These are phyloP conservation scores for Drosophila subquinaria DNA, from an alignment of 2,888 invertebrate species.

Conservation along the genomic window DNA sequence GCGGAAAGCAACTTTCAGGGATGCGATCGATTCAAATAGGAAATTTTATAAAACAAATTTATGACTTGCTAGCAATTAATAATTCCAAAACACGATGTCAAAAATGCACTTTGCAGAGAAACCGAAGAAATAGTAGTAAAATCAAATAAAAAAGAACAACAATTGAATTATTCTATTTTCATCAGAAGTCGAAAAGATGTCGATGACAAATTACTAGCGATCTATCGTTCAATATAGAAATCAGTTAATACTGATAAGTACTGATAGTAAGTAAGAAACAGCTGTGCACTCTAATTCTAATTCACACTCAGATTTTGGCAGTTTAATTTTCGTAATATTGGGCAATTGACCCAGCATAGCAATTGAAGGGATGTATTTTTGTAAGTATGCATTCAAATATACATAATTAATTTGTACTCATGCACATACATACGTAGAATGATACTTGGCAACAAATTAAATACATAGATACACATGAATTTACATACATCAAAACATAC, in stretches of 20 bases:
- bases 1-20: neutral
- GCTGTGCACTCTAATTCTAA: neutral
- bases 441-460: neutral
- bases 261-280: neutral
- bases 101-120: neutral
- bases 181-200: neutral
- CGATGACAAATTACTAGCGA: neutral
- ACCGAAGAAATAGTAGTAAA: neutral
- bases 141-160: neutral
- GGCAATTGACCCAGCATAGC: neutral
- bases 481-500: neutral
- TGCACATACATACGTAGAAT: conserved; percentile 7
- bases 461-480: conserved; percentile 27
- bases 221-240: neutral
- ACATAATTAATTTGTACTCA: neutral
- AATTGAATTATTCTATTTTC: neutral
- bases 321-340: neutral
- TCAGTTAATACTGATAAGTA: conserved; percentile 1
- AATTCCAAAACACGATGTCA: neutral
- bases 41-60: neutral
- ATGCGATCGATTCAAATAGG: neutral
- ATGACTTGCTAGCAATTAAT: neutral
- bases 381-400: conserved; percentile 1
- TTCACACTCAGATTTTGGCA: neutral
- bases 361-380: conserved; percentile 5